These are phyloP conservation scores for Astropecten irregularis DNA, from an alignment of 53 echinoderm and acorn worm species.

Conservation along the genomic window DNA sequence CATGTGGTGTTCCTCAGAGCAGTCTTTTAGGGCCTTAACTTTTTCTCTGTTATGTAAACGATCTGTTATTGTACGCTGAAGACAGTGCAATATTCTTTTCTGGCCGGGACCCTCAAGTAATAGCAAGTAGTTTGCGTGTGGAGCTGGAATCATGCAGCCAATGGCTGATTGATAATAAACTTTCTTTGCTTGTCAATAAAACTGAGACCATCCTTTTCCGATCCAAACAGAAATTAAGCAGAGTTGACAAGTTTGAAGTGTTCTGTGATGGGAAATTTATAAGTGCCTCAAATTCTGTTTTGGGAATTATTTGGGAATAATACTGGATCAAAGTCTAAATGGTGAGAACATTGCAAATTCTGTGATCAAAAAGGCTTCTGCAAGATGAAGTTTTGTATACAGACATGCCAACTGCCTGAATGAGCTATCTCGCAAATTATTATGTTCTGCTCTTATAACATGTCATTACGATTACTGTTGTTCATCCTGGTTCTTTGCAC, in stretches of 20 bases:
- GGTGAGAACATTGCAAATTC: no score
- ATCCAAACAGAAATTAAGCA: conserved; percentile 18
- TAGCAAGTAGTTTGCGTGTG: background rate
- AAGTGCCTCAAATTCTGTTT: background rate
- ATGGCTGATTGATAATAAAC: no score
- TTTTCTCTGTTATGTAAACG: conserved; percentile 60
- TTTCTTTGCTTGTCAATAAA: conserved; percentile 56
- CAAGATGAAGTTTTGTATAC: no score
- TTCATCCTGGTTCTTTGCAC: no score
- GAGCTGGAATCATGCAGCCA: conserved; percentile 46
- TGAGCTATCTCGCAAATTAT: no score
- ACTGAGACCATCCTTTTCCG: conserved; percentile 62
- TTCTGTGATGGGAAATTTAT: conserved; percentile 30
- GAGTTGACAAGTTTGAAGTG: conserved; percentile 12
- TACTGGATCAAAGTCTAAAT: conserved; percentile 29
- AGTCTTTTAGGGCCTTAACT: conserved; percentile 55
- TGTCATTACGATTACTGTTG: no score
- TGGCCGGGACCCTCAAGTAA: background rate
- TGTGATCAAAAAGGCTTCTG: no score
- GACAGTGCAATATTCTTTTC: conserved; percentile 23
- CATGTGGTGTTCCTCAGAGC: conserved; percentile 63
- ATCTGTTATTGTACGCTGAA: conserved; percentile 59
- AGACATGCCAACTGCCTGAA: no score
- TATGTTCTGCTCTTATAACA: no score
- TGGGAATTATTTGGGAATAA: conserved; percentile 43